Percentiles rank a stretch among this genome's conserved stretches.
Conservation (phyloP, 2,113 vertebrate genomes). For the Dicaeum eximium region DNA sequence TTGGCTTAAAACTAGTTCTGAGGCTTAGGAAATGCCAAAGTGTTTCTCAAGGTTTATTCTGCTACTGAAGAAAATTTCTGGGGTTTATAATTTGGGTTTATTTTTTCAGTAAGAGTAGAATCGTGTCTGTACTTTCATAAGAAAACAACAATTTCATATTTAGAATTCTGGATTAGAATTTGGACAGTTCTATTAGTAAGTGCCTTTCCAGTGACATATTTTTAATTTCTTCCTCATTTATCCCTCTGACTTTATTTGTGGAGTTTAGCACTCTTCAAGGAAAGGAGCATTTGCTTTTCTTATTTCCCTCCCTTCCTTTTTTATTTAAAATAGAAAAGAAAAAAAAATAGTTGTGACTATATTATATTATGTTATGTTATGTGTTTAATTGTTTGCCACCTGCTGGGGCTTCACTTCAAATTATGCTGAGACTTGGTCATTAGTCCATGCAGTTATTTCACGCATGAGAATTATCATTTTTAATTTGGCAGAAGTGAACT, state of each 20-base stretch:
- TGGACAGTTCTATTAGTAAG: neutral
- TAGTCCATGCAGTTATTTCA: conserved; percentile 80
- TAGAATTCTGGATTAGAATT: neutral
- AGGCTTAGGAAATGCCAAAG: neutral
- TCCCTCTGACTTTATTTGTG: neutral
- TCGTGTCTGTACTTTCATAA: neutral
- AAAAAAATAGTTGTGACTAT: conserved; percentile 1
- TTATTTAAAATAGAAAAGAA: neutral
- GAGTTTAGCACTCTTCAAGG: neutral
- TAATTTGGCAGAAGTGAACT: conserved; percentile 79
- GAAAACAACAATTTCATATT: neutral
- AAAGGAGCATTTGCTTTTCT: neutral
- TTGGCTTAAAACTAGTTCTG: neutral
- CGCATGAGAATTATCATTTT: conserved; percentile 80
- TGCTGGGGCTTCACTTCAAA: conserved; percentile 70
- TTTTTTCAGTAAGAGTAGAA: neutral
- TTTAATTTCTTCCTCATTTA: neutral
- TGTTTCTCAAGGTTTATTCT: neutral
- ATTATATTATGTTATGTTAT: conserved; percentile 43
- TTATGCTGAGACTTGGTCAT: conserved; percentile 77
- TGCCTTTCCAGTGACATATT: neutral
- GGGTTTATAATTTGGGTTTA: neutral
- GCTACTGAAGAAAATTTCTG: neutral
- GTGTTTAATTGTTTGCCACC: conserved; percentile 72
- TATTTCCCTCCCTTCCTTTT: neutral